phyloP scores from a whole-genome alignment of 1,140 invertebrate genomes.

The Lordiphosa clarofinis region DNA sequence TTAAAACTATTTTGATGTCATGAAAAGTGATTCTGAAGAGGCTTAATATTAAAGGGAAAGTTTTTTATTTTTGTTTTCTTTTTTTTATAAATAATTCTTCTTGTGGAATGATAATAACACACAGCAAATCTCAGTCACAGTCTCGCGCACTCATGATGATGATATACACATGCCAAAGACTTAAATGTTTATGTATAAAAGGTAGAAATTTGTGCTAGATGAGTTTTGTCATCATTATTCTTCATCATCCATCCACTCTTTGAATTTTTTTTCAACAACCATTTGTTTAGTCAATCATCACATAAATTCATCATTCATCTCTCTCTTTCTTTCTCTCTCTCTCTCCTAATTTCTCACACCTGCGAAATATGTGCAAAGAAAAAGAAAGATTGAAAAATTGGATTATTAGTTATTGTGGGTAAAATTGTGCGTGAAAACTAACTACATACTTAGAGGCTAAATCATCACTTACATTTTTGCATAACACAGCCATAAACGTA shows the following conservation, averaged over 20 bases:
- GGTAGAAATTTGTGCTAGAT: constrained; percentile 57
- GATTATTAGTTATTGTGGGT: constrained; percentile 19
- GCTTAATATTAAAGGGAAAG: constrained; percentile 16
- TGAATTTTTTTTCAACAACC: constrained; percentile 38
- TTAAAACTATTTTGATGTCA: constrained; percentile 22
- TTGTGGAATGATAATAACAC: constrained; percentile 55
- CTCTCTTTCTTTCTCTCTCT: background rate
- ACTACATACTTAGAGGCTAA: constrained; percentile 24
- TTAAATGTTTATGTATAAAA: constrained; percentile 36
- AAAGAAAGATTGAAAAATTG: constrained; percentile 32
- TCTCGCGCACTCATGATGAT: constrained; percentile 21
- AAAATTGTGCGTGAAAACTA: constrained; percentile 16
- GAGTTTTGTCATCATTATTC: constrained; percentile 9
- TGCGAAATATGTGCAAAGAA: constrained; percentile 49
- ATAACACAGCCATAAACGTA: constrained; percentile 54
- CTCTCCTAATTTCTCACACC: constrained; percentile 37
- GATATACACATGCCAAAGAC: too few species aligned
- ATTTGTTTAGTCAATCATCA: constrained; percentile 48
- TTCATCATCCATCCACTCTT: constrained; percentile 12
- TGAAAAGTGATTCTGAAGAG: constrained; percentile 17
- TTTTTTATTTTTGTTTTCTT: constrained; percentile 6
- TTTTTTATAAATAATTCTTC: background rate
- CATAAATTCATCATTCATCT: constrained; percentile 32
- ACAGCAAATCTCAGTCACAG: constrained; percentile 45
- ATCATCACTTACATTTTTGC: constrained; percentile 61